Conservation (phyloP, 2,113 vertebrate genomes). For the Nerophis ophidion region DNA sequence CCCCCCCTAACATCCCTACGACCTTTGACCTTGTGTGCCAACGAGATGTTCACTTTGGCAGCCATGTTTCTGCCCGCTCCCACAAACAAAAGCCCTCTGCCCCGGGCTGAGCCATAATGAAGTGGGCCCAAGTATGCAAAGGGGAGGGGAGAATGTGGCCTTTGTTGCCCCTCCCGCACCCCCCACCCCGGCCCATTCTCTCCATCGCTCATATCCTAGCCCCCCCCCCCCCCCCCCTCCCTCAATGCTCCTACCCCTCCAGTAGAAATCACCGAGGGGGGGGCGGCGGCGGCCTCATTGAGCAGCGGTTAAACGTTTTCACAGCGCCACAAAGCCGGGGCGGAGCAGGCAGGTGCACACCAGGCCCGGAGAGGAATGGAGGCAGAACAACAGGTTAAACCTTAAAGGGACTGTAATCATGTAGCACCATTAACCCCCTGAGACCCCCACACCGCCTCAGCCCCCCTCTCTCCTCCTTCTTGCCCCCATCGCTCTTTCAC, state of each 20-base stretch:
- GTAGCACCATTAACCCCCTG: slow-evolving; percentile 61
- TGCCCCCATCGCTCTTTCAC: slow-evolving; percentile 41
- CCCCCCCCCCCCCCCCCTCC: slow-evolving; percentile 47
- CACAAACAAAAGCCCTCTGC: slow-evolving; percentile 65
- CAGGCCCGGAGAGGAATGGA: slow-evolving; percentile 85
- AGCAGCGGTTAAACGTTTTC: slow-evolving; percentile 96
- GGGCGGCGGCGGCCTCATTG: slow-evolving; percentile 81
- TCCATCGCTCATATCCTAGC: slow-evolving; percentile 63
- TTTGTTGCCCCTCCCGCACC: slow-evolving; percentile 58
- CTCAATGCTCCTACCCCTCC: slow-evolving; percentile 44
- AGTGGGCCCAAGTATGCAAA: slow-evolving; percentile 65
- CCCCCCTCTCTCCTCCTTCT: slow-evolving; percentile 38
- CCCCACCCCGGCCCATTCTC: slow-evolving; percentile 57
- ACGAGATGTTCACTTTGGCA: slow-evolving; percentile 70
- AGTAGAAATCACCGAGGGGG: slow-evolving; percentile 38
- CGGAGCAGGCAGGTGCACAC: slow-evolving; percentile 82
- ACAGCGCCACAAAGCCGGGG: slow-evolving; percentile 78
- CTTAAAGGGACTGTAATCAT: slow-evolving; percentile 96
- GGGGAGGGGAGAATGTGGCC: slow-evolving; percentile 69
- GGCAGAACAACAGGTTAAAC: slow-evolving; percentile 88
- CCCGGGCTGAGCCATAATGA: slow-evolving; percentile 59
- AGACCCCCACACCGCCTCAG: slow-evolving; percentile 48
- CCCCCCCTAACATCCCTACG: slow-evolving; percentile 8
- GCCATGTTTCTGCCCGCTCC: slow-evolving; percentile 63
- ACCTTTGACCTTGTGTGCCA: slow-evolving; percentile 39